Base-by-base conservation (phyloP, 2,888 invertebrate species). In the Liodrosophila aerea region DNA sequence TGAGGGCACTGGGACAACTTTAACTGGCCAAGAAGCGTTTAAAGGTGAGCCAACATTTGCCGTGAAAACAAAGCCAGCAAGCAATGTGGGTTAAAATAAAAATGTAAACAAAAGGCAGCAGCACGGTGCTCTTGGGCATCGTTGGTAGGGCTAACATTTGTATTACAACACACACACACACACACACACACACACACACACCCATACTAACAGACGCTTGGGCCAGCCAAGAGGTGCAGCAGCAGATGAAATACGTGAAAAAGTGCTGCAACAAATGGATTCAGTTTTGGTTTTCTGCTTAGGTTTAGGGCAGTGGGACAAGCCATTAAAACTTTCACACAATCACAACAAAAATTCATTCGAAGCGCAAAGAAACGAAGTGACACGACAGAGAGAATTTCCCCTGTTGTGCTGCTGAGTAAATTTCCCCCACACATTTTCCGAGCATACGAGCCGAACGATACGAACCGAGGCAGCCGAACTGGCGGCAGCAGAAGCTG, bases 101-200 rank as follows among this genome's bases (percentile, higher is more conserved):
- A 81, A 71, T 71, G 77, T 86, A 80, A 86, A 86, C 81, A 86
- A 85, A 83, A 51, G 86, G 76, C 43, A 64, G 66, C 71, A 71
- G 60, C 59, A 57, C 66, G n/a, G n/a, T n/a, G 69, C 76, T 84
- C 84, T 76, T 63, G 76, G 80, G 75, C 70, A 69, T 70, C 70
- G 60, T 74, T 63, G 51, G 63, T 56, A 54, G 50, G 40, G 63
- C 60, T 67, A 74, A 85, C 83, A 82, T 74, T 77, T 68, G 47
- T 59, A 49, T 41, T 29, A 45, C 33, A 57, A 49, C 52, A 59
- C 27, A 44, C 49, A 64, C 37, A 41, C 51, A 13, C 18, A 52
- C 37, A 46, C 46, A 29, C 22, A n/a, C 47, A 33, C 36, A 12
- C 31, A 36, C 7, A 27, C 16, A 22, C 9, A 46, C 11, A 37